Evolutionary conservation across 2,888 invertebrate genomes (phyloP), one percentile per base, ranked within the genome.

Genomic region (Rhingia rostrata): DNA sequence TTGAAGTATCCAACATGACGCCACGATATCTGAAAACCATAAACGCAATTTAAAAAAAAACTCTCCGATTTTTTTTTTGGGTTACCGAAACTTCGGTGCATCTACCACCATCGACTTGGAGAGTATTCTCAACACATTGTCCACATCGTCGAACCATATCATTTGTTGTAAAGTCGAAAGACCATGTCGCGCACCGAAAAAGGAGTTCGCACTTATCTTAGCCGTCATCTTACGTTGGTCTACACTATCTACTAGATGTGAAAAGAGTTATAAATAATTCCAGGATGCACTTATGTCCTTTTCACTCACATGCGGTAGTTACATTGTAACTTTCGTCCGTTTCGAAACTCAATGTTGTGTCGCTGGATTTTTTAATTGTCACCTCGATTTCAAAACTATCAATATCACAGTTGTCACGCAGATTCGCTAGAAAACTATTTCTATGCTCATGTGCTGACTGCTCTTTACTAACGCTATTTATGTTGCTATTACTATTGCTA

Each of bases 1-100:
- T 93, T 0, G 98, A 95, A 0, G 98, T 97, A 89, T 99, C 99
- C 63, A 99, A 91, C 91, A 98, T 94, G 0, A 99, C 91, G 4
- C 98, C 98, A 47, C 99, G 94, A 90, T 97, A 97, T 6, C 88
- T 88, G 32, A 22, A 80, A 56, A 89, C 95, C 95, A 35, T 22
- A 2, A 22, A 22, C 22, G 22, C 1, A 22, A 22, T 22, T 22
- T 22, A 22, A 22, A 22, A 22, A 22, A 22, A 22, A 22, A 22
- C 22, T 22, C 22, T 22, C 22, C 22, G 22, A 22, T 22, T 2
- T 30, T 49, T 9, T 4, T 30, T 49, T 1, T 49, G 3, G 10
- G 1, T 82, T 82, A 88, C 64, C 92, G 90, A 87, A 93, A 94
- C 47, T 94, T 93, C 0, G 99, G 99, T 32, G 93, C 94, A 90